Conservation (phyloP, 2,113 vertebrate species). For the Herpetotheres cachinnans region DNA sequence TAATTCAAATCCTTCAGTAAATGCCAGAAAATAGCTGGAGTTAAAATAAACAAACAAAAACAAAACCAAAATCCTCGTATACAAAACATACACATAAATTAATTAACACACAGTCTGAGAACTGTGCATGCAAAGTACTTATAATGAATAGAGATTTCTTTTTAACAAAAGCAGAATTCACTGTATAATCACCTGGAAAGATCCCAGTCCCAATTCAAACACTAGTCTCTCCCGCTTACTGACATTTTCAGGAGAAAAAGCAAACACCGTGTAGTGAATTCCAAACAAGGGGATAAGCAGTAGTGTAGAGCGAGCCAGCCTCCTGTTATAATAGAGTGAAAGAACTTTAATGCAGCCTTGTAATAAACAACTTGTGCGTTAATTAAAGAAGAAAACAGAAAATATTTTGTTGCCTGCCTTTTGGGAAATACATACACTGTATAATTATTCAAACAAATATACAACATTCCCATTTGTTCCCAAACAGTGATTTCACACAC, state of each 20-base stretch:
- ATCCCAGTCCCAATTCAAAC: constrained; percentile 95
- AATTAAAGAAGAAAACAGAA: constrained; percentile 22
- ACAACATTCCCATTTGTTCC: background rate
- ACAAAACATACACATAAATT: background rate
- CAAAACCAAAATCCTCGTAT: background rate
- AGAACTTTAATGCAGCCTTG: constrained; percentile 19
- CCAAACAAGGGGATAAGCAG: constrained; percentile 96
- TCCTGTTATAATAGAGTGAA: constrained; percentile 73
- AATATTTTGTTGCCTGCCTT: background rate
- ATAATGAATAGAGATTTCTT: background rate
- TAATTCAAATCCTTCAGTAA: background rate
- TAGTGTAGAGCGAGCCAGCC: constrained; percentile 93
- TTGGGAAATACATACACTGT: background rate
- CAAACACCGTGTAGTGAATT: constrained; percentile 98
- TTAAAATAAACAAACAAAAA: background rate
- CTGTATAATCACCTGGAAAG: constrained; percentile 87
- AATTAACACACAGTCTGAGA: background rate
- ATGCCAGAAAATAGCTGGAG: background rate
- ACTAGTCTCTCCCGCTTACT: constrained; percentile 94
- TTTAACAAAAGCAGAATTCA: background rate
- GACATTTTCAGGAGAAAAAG: constrained; percentile 96
- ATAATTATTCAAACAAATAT: background rate
- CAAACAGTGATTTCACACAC: background rate
- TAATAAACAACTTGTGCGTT: background rate
- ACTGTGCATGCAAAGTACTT: background rate